These are phyloP conservation scores for Endomychus coccineus DNA, from an alignment of 2,888 invertebrate species.

Conservation along the genomic window DNA sequence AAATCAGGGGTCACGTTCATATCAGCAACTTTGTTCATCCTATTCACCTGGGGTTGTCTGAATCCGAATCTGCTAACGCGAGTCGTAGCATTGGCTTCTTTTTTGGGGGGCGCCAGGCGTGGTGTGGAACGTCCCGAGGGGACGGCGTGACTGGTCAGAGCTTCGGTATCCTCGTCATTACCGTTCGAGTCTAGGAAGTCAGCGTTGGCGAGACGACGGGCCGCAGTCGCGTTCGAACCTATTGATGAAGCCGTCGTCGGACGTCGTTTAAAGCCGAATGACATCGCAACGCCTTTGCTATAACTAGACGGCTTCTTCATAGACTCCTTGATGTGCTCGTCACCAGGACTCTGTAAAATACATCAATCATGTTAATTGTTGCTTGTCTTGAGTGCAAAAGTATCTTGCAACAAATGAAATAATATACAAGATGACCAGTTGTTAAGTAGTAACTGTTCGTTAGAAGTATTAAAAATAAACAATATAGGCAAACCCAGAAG, in stretches of 20 bases:
- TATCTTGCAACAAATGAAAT: no score
- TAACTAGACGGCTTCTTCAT: constrained; percentile 6
- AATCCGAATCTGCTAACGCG: constrained; percentile 72
- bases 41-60: constrained; percentile 55
- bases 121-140: constrained; percentile 60
- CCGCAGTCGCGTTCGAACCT: constrained; percentile 33
- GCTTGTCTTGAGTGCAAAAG: no score
- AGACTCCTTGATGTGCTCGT: constrained; percentile 10
- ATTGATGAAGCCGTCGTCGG: constrained; percentile 47
- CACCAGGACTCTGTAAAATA: constrained; percentile 27
- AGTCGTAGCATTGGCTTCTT: constrained; percentile 54
- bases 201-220: constrained; percentile 42
- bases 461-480: no score
- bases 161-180: constrained; percentile 34
- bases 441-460: no score
- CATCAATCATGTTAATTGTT: no score
- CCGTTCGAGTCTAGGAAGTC: constrained; percentile 10
- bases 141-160: constrained; percentile 35
- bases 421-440: no score
- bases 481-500: no score
- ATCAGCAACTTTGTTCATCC: constrained; percentile 63
- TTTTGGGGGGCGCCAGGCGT: constrained; percentile 57
- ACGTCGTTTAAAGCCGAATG: constrained; percentile 75
- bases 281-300: constrained; percentile 71
- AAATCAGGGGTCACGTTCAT: constrained; percentile 40